Evolutionary conservation across 2,888 invertebrate species (phyloP).

Genomic region (Metacarcinus magister): DNA sequence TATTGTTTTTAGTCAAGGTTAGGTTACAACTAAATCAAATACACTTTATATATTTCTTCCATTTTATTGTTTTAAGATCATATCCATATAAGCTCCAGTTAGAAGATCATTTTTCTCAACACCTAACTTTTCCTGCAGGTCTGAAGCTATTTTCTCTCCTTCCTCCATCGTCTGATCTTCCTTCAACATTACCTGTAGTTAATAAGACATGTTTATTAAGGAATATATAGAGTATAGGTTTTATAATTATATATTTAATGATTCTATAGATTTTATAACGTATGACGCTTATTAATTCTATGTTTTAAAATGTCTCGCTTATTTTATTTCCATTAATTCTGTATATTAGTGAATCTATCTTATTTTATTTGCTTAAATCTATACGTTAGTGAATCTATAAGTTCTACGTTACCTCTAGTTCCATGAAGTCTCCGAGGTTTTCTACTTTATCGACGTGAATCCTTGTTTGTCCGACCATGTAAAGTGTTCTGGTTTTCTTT

Average conservation of each 20-base stretch:
- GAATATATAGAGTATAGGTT: no score
- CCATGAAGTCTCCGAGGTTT: constrained; percentile 92
- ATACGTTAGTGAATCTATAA: neutral
- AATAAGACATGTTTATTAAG: neutral
- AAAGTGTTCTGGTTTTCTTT: constrained; percentile 91
- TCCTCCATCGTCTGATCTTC: constrained; percentile 89
- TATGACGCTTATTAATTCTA: no score
- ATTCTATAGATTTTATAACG: no score
- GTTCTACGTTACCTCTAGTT: constrained; percentile 88
- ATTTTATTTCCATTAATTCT: neutral
- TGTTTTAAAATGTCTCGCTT: no score
- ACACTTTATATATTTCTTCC: no score
- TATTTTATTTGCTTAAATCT: no score
- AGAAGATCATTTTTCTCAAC: constrained; percentile 88
- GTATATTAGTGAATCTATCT: no score
- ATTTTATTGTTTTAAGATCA: constrained; percentile 84
- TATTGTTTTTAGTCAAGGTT: no score
- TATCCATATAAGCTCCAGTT: constrained; percentile 91
- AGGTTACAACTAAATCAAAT: neutral
- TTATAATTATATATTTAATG: no score
- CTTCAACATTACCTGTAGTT: constrained; percentile 87
- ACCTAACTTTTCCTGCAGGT: constrained; percentile 89
- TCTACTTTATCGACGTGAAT: constrained; percentile 95
- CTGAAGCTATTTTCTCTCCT: constrained; percentile 89
- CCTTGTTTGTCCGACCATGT: constrained; percentile 92